Base-by-base conservation (phyloP, 2,113 vertebrate species). In the Seriola aureovittata region DNA sequence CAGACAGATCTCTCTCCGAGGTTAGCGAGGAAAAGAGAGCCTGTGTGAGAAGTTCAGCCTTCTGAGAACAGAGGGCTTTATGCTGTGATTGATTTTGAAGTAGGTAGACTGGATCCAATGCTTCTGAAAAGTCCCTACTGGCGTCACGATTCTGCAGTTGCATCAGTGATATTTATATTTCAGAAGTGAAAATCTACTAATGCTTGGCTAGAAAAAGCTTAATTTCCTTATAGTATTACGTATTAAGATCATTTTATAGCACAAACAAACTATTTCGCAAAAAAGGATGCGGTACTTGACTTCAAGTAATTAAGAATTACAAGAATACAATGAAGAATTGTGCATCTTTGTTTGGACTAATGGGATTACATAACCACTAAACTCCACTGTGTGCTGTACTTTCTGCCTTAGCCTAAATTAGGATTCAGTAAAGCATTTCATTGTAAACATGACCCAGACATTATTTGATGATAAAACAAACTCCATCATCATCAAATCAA, bases 21-120 rank as follows among this genome's bases (percentile, higher is more conserved):
- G 82, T 86, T 38, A 71, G 50, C 16, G 50, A 48, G 16, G 32
- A 34, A 13, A 58, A 71, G 59, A 58, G 57, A 44, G 66, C 75
- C 21, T 58, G 58, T 67, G 73, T 79, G 77, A 82, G 64, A 21
- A 48, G 79, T 82, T 79, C 36, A 82, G 70, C 57, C 65, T 76
- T 78, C n/a, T 42, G 75, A 91, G 81, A 71, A 58, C 63, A 62
- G 46, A 73, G 40, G 59, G 69, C 69, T 85, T 90, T 82, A 48
- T 67, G 46, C 76, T 21, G 36, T 67, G 86, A 92, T 91, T 90
- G 91, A 92, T 93, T 92, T 90, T 77, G 81, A 87, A 86, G 86
- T 81, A 86, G 85, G 86, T 23, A 90, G 86, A 79, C 58, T 63
- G 80, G 84, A 84, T 85, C 55, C 66, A 77, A 64, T 57, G 55